phyloP scores from a whole-genome alignment of 2,888 invertebrate genomes.

The Pilophorus perplexus region DNA sequence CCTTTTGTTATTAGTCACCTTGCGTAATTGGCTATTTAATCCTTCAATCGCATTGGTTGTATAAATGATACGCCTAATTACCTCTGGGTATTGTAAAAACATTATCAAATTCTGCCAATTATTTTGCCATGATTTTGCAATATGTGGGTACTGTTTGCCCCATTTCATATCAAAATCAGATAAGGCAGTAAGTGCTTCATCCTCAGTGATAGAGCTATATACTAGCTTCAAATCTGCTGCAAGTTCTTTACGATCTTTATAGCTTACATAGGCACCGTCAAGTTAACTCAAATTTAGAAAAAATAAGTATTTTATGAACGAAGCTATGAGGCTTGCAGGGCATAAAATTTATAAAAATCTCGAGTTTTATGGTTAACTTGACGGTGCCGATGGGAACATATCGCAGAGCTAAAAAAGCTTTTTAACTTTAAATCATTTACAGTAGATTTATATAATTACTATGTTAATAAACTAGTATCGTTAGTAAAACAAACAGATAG shows the following conservation, averaged over 20 bases:
- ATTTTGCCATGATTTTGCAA: neutral
- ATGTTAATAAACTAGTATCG: no score
- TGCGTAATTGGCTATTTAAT: conserved; percentile 9
- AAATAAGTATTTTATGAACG: no score
- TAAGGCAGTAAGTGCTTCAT: neutral
- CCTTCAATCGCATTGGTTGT: neutral
- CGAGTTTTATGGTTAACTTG: no score
- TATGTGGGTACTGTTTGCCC: neutral
- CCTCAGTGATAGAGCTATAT: neutral
- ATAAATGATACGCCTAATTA: neutral
- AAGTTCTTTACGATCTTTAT: neutral
- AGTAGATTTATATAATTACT: no score
- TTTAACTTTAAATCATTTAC: no score
- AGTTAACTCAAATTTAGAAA: no score
- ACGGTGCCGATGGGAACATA: no score
- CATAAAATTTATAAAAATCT: no score
- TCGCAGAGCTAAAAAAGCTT: no score
- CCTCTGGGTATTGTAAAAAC: neutral
- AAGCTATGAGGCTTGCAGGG: no score
- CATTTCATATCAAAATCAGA: neutral
- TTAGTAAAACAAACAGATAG: no score
- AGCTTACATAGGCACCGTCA: neutral
- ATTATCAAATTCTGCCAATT: neutral
- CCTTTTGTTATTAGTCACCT: conserved; percentile 6
- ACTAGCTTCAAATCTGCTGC: neutral